These are phyloP conservation scores for Protodeltote pygarga DNA, from an alignment of 2,888 invertebrate genomes.

Conservation along the genomic window DNA sequence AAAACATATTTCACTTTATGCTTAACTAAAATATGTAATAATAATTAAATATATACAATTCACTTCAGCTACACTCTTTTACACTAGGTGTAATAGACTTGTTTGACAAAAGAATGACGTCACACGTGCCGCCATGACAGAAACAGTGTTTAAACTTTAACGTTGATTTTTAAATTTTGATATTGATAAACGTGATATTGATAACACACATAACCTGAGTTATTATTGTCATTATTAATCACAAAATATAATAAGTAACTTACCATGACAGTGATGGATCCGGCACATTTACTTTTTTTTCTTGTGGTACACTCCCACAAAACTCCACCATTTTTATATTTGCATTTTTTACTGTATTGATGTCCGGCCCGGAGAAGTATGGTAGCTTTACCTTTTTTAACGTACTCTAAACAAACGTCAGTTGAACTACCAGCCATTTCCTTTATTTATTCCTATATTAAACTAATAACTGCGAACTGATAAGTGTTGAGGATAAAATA, in stretches of 20 bases:
- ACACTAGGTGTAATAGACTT: conserved; percentile 14
- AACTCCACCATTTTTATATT: conserved; percentile 18
- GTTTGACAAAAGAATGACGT: conserved; percentile 15
- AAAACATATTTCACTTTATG: conserved; percentile 18
- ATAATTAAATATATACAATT: conserved; percentile 16
- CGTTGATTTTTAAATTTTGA: conserved; percentile 16
- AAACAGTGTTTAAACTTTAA: conserved; percentile 16
- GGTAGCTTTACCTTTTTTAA: conserved; percentile 26
- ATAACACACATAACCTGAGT: conserved; percentile 16
- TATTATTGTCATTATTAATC: conserved; percentile 17
- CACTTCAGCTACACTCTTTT: conserved; percentile 16
- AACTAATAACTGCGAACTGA: conserved; percentile 18
- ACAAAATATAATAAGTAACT: conserved; percentile 18
- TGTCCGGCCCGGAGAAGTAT: conserved; percentile 20
- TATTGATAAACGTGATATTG: conserved; percentile 15
- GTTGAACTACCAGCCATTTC: conserved; percentile 23
- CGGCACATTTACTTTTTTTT: conserved; percentile 15
- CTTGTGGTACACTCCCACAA: conserved; percentile 20
- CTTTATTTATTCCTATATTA: conserved; percentile 17
- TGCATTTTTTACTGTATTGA: conserved; percentile 13
- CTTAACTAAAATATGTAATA: conserved; percentile 15
- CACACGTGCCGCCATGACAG: conserved; percentile 16
- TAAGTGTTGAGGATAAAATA: too few relatives aligned
- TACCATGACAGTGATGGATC: conserved; percentile 15
- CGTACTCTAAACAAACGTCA: conserved; percentile 22